phyloP scores from a whole-genome alignment of 2,113 vertebrate species.

The Tichodroma muraria region DNA sequence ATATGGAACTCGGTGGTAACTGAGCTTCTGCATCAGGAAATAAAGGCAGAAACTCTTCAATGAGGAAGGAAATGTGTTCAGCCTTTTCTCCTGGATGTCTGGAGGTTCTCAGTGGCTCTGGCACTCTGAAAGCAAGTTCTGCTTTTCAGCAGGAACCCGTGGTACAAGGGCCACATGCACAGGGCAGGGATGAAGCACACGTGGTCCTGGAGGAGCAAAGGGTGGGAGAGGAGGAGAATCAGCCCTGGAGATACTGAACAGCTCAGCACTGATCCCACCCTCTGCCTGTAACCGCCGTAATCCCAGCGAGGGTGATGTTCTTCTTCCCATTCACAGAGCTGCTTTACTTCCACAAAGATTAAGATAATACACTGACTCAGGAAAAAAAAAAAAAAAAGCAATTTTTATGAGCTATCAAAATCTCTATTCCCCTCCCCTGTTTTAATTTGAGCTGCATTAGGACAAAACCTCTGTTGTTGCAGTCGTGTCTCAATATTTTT shows the following conservation, averaged over 20 bases:
- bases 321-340: neutral
- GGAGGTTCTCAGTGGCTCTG: neutral
- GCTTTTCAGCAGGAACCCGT: accelerated
- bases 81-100: neutral
- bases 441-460: neutral
- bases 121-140: neutral
- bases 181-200: neutral
- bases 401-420: neutral
- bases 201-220: accelerated
- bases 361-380: neutral
- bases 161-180: neutral
- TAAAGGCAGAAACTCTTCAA: neutral
- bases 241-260: accelerated
- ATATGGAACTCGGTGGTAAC: neutral
- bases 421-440: neutral
- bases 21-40: neutral
- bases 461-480: neutral
- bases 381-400: neutral
- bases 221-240: neutral
- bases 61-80: neutral
- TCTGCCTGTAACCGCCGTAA: accelerated
- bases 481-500: slow-evolving; percentile 28
- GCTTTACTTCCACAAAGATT: neutral
- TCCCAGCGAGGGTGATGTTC: accelerated
- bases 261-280: neutral